Conservation (phyloP, 2,888 invertebrate species). For the Ametastegia equiseti region DNA sequence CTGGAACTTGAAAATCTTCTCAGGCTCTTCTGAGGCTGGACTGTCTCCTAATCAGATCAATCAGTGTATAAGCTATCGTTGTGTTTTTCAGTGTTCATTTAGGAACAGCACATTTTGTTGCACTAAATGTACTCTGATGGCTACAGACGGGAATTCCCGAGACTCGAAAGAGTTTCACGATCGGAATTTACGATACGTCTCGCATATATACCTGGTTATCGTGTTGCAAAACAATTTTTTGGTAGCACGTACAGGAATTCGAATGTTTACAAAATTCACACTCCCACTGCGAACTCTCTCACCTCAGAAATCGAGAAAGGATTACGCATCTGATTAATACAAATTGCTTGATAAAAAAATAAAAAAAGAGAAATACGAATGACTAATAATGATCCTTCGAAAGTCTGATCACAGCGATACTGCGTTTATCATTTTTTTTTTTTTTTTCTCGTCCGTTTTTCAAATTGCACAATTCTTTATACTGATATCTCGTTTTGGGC, state of each 20-base stretch:
- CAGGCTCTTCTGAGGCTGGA: background rate
- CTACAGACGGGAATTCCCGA: background rate
- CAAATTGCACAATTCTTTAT: background rate
- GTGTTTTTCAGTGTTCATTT: background rate
- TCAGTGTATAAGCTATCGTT: too few relatives aligned
- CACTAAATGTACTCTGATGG: background rate
- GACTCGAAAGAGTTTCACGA: background rate
- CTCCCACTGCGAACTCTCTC: background rate
- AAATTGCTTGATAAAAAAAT: background rate
- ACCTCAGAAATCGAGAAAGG: background rate
- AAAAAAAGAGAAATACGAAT: background rate
- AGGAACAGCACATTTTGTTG: background rate
- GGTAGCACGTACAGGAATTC: slow-evolving; percentile 26
- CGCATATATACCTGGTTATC: background rate
- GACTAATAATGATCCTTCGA: background rate
- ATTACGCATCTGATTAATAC: slow-evolving; percentile 33
- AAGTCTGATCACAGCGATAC: background rate
- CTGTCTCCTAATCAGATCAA: background rate
- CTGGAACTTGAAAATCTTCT: background rate
- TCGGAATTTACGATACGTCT: background rate
- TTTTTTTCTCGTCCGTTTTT: background rate
- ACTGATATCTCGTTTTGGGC: too few relatives aligned
- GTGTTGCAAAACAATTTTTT: slow-evolving; percentile 34
- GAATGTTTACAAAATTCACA: slow-evolving; percentile 20
- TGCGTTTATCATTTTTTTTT: background rate